Conservation (phyloP, 2,888 invertebrate species). For the Rhorus exstirpatorius region DNA sequence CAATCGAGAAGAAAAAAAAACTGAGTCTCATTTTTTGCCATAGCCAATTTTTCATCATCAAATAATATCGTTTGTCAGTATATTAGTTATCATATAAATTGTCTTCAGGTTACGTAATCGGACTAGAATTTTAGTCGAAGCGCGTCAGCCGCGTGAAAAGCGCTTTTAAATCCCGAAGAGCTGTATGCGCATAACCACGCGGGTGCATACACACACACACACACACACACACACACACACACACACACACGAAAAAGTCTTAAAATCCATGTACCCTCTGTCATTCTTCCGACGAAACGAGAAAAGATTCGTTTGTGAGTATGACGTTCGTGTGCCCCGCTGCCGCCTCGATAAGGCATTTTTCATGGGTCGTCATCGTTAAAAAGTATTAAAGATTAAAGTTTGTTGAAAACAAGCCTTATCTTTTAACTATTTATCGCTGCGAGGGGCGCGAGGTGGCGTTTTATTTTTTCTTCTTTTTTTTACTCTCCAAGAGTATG, state of each 20-base stretch:
- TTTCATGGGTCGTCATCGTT: constrained; percentile 71
- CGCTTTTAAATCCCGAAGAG: constrained; percentile 30
- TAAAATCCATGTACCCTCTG: not conserved
- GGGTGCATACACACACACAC: not conserved
- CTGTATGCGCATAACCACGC: not conserved
- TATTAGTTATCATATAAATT: not conserved
- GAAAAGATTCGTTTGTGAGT: constrained; percentile 30
- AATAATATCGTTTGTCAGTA: not conserved
- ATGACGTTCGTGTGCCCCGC: constrained; percentile 15
- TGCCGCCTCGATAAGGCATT: constrained; percentile 74
- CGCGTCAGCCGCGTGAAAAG: constrained; percentile 23
- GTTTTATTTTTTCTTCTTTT: constrained; percentile 42
- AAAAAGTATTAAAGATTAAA: constrained; percentile 78
- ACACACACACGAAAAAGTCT: not conserved
- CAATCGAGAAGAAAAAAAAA: too few species aligned
- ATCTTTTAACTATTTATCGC: constrained; percentile 74
- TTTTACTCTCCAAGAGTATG: not conserved
- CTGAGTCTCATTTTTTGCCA: too few species aligned
- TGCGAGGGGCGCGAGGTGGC: constrained; percentile 46
- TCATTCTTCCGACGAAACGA: constrained; percentile 29
- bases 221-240: not conserved
- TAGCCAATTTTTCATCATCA: not conserved
- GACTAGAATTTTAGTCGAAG: constrained; percentile 42
- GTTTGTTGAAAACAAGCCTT: constrained; percentile 81
- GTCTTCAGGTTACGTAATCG: not conserved